Evolutionary conservation across 2,888 invertebrate genomes (phyloP).

Genomic region (Amaurobius ferox): DNA sequence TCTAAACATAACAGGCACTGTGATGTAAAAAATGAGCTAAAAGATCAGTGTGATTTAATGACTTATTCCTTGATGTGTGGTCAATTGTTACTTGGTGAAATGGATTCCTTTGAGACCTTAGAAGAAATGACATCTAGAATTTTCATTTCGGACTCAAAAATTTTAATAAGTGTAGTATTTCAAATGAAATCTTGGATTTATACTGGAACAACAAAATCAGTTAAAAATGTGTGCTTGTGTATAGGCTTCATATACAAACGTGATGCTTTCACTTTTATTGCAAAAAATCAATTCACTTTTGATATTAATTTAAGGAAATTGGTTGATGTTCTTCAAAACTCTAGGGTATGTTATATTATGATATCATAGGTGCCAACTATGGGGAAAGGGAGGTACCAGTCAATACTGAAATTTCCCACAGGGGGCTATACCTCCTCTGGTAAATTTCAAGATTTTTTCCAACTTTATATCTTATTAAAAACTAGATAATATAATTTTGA

Average conservation of each 20-base stretch:
- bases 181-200: slow-evolving; percentile 33
- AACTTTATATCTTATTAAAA: too few relatives aligned
- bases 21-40: neutral
- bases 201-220: neutral
- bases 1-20: slow-evolving; percentile 20
- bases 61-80: slow-evolving; percentile 55
- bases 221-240: slow-evolving; percentile 37
- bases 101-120: slow-evolving; percentile 35
- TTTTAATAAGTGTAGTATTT: slow-evolving; percentile 45
- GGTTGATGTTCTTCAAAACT: slow-evolving; percentile 20
- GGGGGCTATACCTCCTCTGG: too few relatives aligned
- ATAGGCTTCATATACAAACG: slow-evolving; percentile 41
- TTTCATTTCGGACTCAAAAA: slow-evolving; percentile 47
- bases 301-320: slow-evolving; percentile 41
- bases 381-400: too few relatives aligned
- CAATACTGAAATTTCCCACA: too few relatives aligned
- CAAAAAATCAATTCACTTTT: slow-evolving; percentile 25
- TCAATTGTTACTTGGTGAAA: slow-evolving; percentile 49
- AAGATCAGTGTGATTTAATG: slow-evolving; percentile 19
- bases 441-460: too few relatives aligned
- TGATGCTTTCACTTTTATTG: slow-evolving; percentile 19
- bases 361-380: too few relatives aligned
- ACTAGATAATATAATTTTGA: too few relatives aligned
- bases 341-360: slow-evolving; percentile 27
- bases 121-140: slow-evolving; percentile 49